Evolutionary conservation across 2,888 invertebrate species (phyloP), one percentile per base, ranked within the genome.

Genomic region (Leptopilina myrica): DNA sequence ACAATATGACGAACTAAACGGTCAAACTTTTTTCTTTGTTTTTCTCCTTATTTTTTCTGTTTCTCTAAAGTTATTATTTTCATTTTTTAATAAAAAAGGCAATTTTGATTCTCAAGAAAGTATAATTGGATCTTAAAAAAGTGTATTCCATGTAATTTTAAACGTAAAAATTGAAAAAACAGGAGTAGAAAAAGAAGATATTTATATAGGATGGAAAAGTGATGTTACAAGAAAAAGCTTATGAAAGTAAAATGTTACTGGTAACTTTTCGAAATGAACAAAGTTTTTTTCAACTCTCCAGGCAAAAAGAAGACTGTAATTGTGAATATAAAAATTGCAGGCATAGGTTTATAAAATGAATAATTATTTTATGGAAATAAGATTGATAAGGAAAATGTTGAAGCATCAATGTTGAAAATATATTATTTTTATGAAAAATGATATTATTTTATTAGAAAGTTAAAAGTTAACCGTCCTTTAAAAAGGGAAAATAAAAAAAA

Each of bases 211-310:
- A 2, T 59, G 59, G 33, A 59, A 59, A 59, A 59, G 59, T 59
- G 59, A 59, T 59, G 59, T 59, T 59, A 59, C 15, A 59, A 59
- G 15, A 59, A 59, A 5, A 33, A 33, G 59, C 59, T 59, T 59
- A 59, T 59, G 59, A n/a, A 59, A 59, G 59, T 59, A 59, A 59
- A 59, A 59, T 59, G 15, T 46, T n/a, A 59, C 59, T n/a, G 59
- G 15, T 59, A 59, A 59, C 59, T 59, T 59, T 59, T 46, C 46
- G 59, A 59, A 59, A 59, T 7, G n/a, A 15, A 59, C n/a, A 59
- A 59, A 59, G 59, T 59, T 59, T 59, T 59, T 59, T 15, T 59
- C 20, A 15, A n/a, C 33, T 33, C 33, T 59, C 8, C 15, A 15
- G 59, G n/a, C 7, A 59, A 59, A 59, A 59, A 59, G 59, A n/a